phyloP scores from a whole-genome alignment of 2,888 invertebrate species.

The Rhagium mordax region DNA sequence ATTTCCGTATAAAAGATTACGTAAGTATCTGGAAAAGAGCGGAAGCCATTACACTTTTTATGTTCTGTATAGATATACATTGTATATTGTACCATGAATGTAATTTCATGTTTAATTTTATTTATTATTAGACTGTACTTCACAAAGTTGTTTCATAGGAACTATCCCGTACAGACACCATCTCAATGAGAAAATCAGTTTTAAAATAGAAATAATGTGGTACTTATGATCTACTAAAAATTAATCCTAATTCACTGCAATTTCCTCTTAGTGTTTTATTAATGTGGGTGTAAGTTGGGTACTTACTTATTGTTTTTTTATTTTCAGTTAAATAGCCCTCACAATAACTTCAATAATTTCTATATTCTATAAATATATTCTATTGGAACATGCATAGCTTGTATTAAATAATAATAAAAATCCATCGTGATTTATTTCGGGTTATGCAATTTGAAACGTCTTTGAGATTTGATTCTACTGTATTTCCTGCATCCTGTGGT shows the following conservation, averaged over 20 bases:
- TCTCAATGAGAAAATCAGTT: not conserved
- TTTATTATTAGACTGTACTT: too few relatives aligned
- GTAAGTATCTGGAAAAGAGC: too few relatives aligned
- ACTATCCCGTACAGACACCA: not conserved
- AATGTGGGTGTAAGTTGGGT: not conserved
- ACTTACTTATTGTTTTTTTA: not conserved
- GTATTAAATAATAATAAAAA: not conserved
- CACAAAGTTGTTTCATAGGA: too few relatives aligned
- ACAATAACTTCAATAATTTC: not conserved
- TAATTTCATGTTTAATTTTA: too few relatives aligned
- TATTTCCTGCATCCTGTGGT: not conserved
- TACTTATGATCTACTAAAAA: conserved; percentile 13
- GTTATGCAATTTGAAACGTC: not conserved
- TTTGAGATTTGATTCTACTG: not conserved
- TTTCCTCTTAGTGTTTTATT: conserved; percentile 9
- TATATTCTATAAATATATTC: too few relatives aligned
- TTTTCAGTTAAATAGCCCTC: not conserved
- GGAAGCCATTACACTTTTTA: too few relatives aligned
- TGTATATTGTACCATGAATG: too few relatives aligned
- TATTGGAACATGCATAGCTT: not conserved
- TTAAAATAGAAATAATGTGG: conserved; percentile 13
- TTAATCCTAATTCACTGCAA: conserved; percentile 19
- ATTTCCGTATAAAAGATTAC: too few relatives aligned
- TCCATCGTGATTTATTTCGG: not conserved
- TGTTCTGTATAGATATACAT: too few relatives aligned